These are phyloP conservation scores for Drosophila hydei DNA, from an alignment of 1,140 invertebrate species.

Conservation along the genomic window DNA sequence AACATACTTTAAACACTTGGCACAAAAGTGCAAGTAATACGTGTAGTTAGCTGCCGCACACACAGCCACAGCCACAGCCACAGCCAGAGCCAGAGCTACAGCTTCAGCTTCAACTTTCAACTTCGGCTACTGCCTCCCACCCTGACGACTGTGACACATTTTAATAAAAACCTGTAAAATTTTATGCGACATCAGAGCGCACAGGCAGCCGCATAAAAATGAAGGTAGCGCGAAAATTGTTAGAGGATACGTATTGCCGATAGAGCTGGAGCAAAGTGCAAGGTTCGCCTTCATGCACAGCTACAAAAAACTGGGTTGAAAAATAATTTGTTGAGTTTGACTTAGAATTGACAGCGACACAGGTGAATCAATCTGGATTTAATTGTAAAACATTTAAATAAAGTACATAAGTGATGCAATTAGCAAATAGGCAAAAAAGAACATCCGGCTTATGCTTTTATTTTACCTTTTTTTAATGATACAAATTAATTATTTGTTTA, in stretches of 20 bases:
- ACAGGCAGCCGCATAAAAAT: constrained; percentile 46
- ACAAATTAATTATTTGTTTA: no score
- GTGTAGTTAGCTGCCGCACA: constrained; percentile 40
- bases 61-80: not conserved
- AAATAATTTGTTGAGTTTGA: no score
- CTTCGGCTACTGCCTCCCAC: not conserved
- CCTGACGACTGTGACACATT: constrained; percentile 49
- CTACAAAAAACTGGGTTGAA: constrained; percentile 1
- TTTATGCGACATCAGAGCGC: constrained; percentile 56
- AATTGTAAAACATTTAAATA: no score
- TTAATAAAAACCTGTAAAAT: constrained; percentile 74
- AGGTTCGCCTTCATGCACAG: constrained; percentile 10
- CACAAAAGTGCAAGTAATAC: constrained; percentile 67
- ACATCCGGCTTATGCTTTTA: no score
- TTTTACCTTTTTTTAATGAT: no score
- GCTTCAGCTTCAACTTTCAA: constrained; percentile 5
- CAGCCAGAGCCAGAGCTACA: no score
- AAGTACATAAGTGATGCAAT: no score
- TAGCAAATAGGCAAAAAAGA: no score
- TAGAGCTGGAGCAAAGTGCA: constrained; percentile 38
- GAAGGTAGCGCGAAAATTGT: constrained; percentile 27
- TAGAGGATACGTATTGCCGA: constrained; percentile 25
- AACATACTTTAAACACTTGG: constrained; percentile 55
- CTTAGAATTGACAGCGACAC: no score
- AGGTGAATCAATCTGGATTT: no score